Evolutionary conservation across 2,888 invertebrate genomes (phyloP).

Genomic region (Lapara coniferarum): DNA sequence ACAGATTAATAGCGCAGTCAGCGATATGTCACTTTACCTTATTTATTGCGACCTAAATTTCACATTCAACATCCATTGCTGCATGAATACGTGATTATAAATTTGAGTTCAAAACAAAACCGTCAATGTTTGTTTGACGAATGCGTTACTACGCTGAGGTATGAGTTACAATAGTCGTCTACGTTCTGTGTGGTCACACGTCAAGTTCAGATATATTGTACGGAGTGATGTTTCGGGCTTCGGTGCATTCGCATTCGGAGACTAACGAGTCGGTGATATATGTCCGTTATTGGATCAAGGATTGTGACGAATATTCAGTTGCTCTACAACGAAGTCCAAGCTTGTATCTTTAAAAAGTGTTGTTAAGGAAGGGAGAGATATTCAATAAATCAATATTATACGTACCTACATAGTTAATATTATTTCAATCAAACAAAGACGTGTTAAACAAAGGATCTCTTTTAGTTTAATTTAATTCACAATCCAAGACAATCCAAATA

Average conservation of each 20-base stretch:
- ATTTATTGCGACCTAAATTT: conserved; percentile 5
- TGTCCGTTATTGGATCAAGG: not conserved
- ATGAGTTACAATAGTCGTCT: conserved; percentile 39
- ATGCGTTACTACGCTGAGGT: conserved; percentile 35
- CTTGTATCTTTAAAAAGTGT: not conserved
- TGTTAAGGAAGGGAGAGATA: not conserved
- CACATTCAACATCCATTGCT: conserved; percentile 26
- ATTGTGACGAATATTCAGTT: too few species aligned
- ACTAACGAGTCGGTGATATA: conserved; percentile 3
- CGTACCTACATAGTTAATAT: not conserved
- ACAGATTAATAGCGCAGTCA: conserved; percentile 47
- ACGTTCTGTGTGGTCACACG: conserved; percentile 39
- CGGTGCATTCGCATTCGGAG: not conserved
- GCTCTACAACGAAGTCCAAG: too few species aligned
- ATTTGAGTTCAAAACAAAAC: not conserved
- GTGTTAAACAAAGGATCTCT: not conserved
- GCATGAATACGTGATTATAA: not conserved
- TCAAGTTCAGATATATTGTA: conserved; percentile 18
- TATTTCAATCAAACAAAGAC: not conserved
- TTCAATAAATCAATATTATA: not conserved
- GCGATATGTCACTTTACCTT: conserved; percentile 39
- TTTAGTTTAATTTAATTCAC: conserved; percentile 1
- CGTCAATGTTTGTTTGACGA: conserved; percentile 31
- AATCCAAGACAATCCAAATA: conserved; percentile 19
- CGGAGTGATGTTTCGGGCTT: conserved; percentile 5